Conservation (phyloP, 2,113 vertebrate species). For the Tamias sibiricus region DNA sequence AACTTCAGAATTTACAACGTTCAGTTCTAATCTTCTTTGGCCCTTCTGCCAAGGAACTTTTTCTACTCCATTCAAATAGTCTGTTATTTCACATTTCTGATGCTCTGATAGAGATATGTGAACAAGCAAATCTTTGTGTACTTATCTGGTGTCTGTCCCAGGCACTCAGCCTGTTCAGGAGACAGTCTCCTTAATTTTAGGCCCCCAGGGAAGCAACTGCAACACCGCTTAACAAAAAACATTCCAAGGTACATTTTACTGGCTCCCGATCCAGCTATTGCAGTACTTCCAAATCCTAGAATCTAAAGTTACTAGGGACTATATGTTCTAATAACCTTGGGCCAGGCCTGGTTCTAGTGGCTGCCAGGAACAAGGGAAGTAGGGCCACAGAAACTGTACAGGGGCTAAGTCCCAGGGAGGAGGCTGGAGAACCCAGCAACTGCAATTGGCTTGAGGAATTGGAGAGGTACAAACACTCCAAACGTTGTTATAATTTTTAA, state of each 20-base stretch:
- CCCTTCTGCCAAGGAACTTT: constrained; percentile 26
- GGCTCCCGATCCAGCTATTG: background rate
- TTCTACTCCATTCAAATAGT: background rate
- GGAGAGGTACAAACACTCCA: background rate
- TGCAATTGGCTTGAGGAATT: background rate
- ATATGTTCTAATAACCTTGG: background rate
- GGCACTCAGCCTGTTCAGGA: background rate
- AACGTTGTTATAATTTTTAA: background rate
- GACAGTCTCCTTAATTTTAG: background rate
- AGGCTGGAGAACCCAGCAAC: background rate
- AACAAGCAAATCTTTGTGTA: constrained; percentile 50
- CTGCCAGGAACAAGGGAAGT: background rate
- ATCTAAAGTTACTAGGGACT: background rate
- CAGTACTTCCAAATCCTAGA: background rate
- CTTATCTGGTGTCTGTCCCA: background rate
- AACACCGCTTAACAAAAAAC: background rate
- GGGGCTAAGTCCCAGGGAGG: background rate
- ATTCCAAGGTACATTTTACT: constrained; percentile 7
- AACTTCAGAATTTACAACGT: background rate
- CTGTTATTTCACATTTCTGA: constrained; percentile 47
- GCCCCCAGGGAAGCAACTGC: constrained; percentile 20
- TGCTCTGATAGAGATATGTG: background rate
- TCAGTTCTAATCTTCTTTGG: background rate
- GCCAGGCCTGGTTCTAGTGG: background rate
- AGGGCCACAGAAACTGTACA: background rate